Evolutionary conservation across 2,113 vertebrate species (phyloP), one percentile per base, ranked within the genome.

Genomic region (Perccottus glenii): DNA sequence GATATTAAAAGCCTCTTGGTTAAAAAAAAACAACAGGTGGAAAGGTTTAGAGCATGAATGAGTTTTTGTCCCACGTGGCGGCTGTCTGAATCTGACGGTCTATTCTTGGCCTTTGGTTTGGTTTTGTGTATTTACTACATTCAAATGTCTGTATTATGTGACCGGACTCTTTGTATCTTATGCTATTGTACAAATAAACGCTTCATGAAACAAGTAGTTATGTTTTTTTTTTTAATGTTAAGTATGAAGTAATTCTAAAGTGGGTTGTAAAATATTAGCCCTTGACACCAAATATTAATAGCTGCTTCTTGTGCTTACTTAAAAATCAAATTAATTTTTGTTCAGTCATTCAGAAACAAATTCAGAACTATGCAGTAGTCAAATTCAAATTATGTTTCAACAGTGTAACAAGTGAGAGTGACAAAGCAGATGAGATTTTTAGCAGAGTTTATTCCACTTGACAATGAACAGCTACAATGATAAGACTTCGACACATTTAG

Each of bases 131-230:
- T 72, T 75, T 66, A 79, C 78, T 79, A 59, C 64, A 83, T 67
- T 65, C 49, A 70, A 75, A 81, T 71, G 62, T 81, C 75, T 87
- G 73, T 89, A 73, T 76, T 33, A 60, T 74, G 86, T 89, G 79
- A 80, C 68, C 78, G 55, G 53, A 74, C 77, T 87, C 87, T 90
- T 92, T 93, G 87, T 88, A 89, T 87, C 79, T 90, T 78, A 80
- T 85, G 74, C 85, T 89, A 75, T 85, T 90, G 87, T 90, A 84
- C 73, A 90, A 91, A 91, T 91, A 90, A 91, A 93, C 53, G 73
- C 83, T 85, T 84, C 66, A 77, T 81, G 50, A 62, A 78, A 84
- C 76, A 57, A 46, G 35, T n/a, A 46, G 6, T 4, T n/a, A 32
- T 11, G 42, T 42, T 38, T 9, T 8, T 14, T 32, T 42, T 50